Base-by-base conservation (phyloP, 2,797 vertebrate species). In the Labroides dimidiatus region DNA sequence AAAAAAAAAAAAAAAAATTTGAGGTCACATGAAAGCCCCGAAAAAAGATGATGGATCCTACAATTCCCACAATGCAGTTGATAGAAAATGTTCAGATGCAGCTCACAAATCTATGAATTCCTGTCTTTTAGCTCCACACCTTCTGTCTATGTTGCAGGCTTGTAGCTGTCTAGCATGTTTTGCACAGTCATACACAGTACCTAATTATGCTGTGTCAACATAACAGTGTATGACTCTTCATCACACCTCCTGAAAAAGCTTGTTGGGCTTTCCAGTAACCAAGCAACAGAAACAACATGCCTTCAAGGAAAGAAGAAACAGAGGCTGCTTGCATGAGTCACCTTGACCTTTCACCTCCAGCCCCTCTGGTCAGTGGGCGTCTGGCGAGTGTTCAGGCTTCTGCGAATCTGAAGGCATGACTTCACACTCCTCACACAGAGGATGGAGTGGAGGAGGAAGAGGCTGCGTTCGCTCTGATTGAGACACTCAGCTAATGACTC, bases 291-390 rank as follows among this genome's bases (percentile, higher is more conserved):
- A 53, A 39, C 45, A 82, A 79, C 42, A 51, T 20, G 24, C 56
- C 39, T 48, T 61, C 16, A 2, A 63, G 68, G 41, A n/a, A n/a
- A n/a, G 56, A 70, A 52, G 55, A 64, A 45, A 58, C 74, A 41
- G 20, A 47, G 43, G 60, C 45, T 17, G 23, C 20, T 47, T 37
- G 24, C 49, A 10, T 84, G 84, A 89, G 75, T 90, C 86, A 86
- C 53, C 0, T 68, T 64, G 41, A 87, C 81, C 82, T 89, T 80
- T 90, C 69, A 85, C 84, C 82, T 47, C 49, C 56, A 53, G 41
- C 57, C 53, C 49, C 63, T 72, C 47, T 79, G 70, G 69, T 74
- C 47, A 58, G 82, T 61, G 72, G 77, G 77, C 19, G 52, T 74
- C 81, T 78, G 76, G 77, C 52, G 19, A 56, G 20, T 0, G 20